Conservation (phyloP, 2,797 vertebrate species). For the Decapterus maruadsi region DNA sequence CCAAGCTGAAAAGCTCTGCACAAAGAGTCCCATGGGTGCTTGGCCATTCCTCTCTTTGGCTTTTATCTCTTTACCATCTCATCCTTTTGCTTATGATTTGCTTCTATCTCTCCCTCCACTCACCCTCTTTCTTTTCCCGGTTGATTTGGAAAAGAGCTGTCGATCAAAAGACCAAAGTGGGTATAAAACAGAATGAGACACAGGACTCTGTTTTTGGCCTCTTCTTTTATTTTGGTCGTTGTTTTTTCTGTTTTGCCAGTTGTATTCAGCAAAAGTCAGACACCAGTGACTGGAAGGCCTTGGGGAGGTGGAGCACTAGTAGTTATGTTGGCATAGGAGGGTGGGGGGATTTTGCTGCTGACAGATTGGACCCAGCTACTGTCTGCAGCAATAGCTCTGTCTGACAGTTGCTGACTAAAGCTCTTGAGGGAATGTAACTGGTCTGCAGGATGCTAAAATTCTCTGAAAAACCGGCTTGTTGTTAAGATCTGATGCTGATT, state of each 20-base stretch:
- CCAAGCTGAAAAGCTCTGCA: conserved; percentile 23
- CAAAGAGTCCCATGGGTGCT: conserved; percentile 34
- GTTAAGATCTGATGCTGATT: conserved; percentile 32
- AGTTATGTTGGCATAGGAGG: conserved; percentile 18
- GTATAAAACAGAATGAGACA: conserved; percentile 38
- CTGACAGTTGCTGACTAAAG: conserved; percentile 54
- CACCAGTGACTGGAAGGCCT: conserved; percentile 22
- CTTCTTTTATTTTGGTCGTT: not conserved
- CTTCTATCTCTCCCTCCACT: conserved; percentile 15
- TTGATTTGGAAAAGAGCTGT: conserved; percentile 30
- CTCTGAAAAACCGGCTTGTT: conserved; percentile 16
- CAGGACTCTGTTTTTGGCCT: not conserved
- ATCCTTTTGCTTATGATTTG: conserved; percentile 28
- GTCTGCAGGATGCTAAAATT: conserved; percentile 30
- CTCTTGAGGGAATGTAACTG: conserved; percentile 19
- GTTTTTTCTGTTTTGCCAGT: conserved; percentile 35
- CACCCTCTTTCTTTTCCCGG: not conserved
- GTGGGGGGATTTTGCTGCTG: conserved; percentile 19
- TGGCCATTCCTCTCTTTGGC: conserved; percentile 29
- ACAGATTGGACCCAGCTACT: conserved; percentile 17
- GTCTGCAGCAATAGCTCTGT: conserved; percentile 43
- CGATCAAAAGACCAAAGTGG: conserved; percentile 40
- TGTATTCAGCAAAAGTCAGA: conserved; percentile 29
- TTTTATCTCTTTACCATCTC: conserved; percentile 19
- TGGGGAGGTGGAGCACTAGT: conserved; percentile 39